Conservation (phyloP, 23 tunicate genomes). For the Ascidia mentula region DNA sequence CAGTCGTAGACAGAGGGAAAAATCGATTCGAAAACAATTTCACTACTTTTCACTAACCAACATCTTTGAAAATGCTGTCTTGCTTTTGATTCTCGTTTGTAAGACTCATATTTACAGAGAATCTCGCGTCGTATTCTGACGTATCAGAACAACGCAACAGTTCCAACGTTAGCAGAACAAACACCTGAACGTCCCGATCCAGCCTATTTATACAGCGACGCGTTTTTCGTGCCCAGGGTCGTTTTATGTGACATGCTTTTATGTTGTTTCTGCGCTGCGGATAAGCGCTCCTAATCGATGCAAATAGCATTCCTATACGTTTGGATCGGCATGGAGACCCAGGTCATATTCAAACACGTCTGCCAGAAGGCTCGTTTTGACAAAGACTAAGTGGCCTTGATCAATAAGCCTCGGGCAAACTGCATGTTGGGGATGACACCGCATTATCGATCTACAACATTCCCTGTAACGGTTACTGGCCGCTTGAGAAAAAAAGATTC, state of each 20-base stretch:
- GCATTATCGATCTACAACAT: not conserved
- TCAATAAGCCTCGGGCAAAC: not conserved
- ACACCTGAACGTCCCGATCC: not conserved
- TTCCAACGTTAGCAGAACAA: not conserved
- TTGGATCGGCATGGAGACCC: not conserved
- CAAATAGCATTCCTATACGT: not conserved
- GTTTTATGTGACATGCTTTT: not conserved
- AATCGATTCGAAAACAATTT: not conserved
- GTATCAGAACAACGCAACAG: not conserved
- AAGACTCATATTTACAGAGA: not conserved
- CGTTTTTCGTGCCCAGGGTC: not conserved
- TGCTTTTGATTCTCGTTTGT: not conserved
- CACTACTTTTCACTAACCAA: not conserved
- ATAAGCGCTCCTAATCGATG: not conserved
- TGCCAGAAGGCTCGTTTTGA: slow-evolving; percentile 7
- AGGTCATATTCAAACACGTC: not conserved
- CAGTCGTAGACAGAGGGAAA: too few relatives aligned
- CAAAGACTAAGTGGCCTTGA: not conserved
- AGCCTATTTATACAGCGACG: not conserved
- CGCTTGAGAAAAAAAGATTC: too few relatives aligned
- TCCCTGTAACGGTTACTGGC: not conserved
- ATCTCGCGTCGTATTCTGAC: not conserved
- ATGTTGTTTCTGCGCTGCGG: slow-evolving; percentile 5
- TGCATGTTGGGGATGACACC: not conserved
- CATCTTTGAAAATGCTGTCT: not conserved